Evolutionary conservation across 2,888 invertebrate species (phyloP).

Genomic region (Platycheirus albimanus): DNA sequence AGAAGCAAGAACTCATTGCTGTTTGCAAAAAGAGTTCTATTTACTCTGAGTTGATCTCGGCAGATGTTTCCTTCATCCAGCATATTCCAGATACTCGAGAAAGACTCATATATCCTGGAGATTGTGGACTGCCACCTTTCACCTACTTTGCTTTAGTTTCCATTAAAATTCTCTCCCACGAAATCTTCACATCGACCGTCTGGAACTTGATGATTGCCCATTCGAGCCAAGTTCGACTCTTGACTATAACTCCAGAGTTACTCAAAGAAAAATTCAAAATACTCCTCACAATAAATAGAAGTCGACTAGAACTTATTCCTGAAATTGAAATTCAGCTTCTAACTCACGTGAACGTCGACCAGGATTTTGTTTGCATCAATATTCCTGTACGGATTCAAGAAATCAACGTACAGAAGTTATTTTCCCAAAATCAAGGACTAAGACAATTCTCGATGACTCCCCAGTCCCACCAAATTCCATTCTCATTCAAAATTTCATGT

Average conservation of each 20-base stretch:
- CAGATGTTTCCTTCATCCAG: constrained; percentile 75
- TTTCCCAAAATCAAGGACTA: constrained; percentile 46
- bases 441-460: neutral
- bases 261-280: constrained; percentile 75
- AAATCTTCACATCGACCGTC: constrained; percentile 71
- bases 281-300: constrained; percentile 75
- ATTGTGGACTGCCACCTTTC: constrained; percentile 42
- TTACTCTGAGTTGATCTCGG: constrained; percentile 72
- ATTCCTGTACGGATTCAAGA: constrained; percentile 49
- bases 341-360: constrained; percentile 59
- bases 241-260: constrained; percentile 76
- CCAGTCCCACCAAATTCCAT: neutral
- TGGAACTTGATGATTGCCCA: constrained; percentile 78
- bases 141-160: constrained; percentile 76
- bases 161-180: constrained; percentile 72
- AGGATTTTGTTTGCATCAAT: constrained; percentile 67
- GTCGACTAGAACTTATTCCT: constrained; percentile 72
- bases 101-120: constrained; percentile 71
- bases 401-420: constrained; percentile 29
- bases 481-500: constrained; percentile 1
- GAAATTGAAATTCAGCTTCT: constrained; percentile 75
- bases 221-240: constrained; percentile 60
- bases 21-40: constrained; percentile 75
- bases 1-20: constrained; percentile 79
- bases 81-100: constrained; percentile 75